Percentiles rank a stretch among this genome's conserved stretches.
These are phyloP conservation scores for Pseudochirops corinnae DNA, from an alignment of 2,797 vertebrate species.

Conservation along the genomic window DNA sequence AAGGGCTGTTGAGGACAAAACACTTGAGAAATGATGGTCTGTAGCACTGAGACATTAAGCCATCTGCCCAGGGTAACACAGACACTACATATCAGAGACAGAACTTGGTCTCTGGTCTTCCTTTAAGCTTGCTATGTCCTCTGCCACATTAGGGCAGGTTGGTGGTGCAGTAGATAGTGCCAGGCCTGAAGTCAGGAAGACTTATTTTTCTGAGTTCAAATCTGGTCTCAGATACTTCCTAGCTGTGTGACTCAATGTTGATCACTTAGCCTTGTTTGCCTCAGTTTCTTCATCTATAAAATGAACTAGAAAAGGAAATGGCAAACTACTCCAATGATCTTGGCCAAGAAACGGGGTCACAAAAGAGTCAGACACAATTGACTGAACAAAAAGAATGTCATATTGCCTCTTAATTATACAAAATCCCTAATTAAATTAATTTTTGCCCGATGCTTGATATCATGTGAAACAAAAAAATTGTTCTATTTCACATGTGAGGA, in stretches of 20 bases:
- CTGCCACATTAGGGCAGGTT: neutral
- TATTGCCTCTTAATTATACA: neutral
- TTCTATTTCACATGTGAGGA: slow-evolving; percentile 20
- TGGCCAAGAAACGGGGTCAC: neutral
- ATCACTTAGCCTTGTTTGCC: neutral
- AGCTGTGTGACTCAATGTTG: neutral
- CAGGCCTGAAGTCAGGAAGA: neutral
- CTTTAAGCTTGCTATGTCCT: neutral
- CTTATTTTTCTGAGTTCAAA: neutral
- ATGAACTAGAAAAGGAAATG: neutral
- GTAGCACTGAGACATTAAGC: neutral
- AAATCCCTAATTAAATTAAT: neutral
- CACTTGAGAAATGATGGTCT: neutral
- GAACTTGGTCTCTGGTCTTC: neutral
- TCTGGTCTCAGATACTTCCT: neutral
- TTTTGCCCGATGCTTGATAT: neutral
- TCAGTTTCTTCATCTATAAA: neutral
- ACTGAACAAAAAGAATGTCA: neutral
- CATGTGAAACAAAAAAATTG: neutral
- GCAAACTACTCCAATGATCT: neutral
- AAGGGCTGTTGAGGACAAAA: neutral
- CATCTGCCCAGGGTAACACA: neutral
- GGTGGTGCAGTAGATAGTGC: too few relatives aligned
- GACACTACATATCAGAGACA: neutral
- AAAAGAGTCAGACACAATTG: neutral